phyloP scores from a whole-genome alignment of 2,113 vertebrate species.

The Phyllostomus hastatus region DNA sequence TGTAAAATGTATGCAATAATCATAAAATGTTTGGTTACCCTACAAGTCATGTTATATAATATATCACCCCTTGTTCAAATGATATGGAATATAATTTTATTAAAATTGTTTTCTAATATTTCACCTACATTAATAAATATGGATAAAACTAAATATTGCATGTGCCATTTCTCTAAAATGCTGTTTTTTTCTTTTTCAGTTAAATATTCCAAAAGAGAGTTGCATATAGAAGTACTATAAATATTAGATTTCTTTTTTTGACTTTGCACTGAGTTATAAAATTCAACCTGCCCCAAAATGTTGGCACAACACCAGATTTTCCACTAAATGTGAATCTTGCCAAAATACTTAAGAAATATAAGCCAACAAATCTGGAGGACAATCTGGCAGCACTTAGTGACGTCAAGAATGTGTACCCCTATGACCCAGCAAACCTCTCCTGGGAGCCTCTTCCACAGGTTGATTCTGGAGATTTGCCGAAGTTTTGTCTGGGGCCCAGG shows the following conservation, averaged over 20 bases:
- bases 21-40: not conserved
- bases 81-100: not conserved
- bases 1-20: not conserved
- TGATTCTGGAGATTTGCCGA: not conserved
- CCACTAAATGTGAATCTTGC: not conserved
- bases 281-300: not conserved
- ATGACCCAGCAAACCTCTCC: not conserved
- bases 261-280: not conserved
- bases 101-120: not conserved
- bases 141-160: not conserved
- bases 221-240: not conserved
- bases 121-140: not conserved
- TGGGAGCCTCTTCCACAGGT: not conserved
- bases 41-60: not conserved
- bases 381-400: slow-evolving; percentile 14
- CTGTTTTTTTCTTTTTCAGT: not conserved
- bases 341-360: slow-evolving; percentile 33
- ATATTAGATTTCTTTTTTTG: not conserved
- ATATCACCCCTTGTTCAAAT: not conserved
- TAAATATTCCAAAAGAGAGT: not conserved
- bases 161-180: not conserved
- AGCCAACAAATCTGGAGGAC: not conserved
- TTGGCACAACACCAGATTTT: not conserved
- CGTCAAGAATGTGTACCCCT: not conserved
- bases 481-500: not conserved